Evolutionary conservation across 37 sponge, comb jelly and placozoan genomes (phyloP), one percentile per base, ranked within the genome.

Genomic region (Cliona cf. orientalis): DNA sequence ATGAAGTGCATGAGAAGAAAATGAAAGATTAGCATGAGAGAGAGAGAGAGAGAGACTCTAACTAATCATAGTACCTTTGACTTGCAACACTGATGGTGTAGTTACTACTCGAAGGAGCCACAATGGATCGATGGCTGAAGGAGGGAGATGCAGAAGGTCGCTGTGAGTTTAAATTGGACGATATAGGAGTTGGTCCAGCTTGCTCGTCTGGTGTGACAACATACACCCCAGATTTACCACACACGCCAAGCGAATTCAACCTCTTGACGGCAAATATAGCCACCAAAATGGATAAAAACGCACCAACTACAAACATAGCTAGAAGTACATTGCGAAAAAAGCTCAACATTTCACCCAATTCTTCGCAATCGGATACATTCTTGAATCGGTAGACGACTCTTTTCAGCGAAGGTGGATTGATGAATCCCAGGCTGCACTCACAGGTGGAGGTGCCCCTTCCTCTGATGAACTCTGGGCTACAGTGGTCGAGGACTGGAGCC

Each of bases 201-300:
- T 28, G 43, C 1, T 43, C 60, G 4, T n/a, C 59, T 1, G 63
- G 77, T 26, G 77, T 76, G 29, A 76, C 77, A 33, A 38, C 5
- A 29, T 76, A 76, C 23, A 62, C 40, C 17, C 77, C 77, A 40
- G 77, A 76, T 31, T 76, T 76, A 0, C 76, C 76, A 75, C 76
- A 75, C 6, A 56, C 59, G 22, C 77, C 77, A 6, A 61, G 44
- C 4, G 64, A 42, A 28, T 76, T 29, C 7, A 76, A 64, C 41
- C 31, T 76, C 77, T 76, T 76, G 63, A 42, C 43, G 5, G 63
- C 43, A 2, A 42, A 6, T 2, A 9, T 1, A 11, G 12, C 42
- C 28, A 62, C 63, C 9, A 59, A 6, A 22, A 62, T 41, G 5
- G 77, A 61, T 28, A 76, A 31, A 7, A 60, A 7, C 1, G 26